Evolutionary conservation across 2,888 invertebrate genomes (phyloP), one percentile per base, ranked within the genome.

Genomic region (Drosophila tanythrix): DNA sequence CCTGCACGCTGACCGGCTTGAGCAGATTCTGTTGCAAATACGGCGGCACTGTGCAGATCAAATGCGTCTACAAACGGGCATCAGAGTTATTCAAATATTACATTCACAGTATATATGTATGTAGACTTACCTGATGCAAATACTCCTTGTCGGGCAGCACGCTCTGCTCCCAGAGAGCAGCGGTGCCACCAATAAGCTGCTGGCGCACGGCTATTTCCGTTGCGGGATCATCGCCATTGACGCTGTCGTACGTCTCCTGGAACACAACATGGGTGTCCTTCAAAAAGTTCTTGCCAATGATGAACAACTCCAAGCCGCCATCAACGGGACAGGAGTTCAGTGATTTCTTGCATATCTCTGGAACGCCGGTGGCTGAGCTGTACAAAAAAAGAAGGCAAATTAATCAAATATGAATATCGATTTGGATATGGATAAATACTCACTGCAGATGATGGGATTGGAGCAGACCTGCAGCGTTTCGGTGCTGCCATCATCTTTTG

Each of bases 401-500:
- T n/a, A 31, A 57, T n/a, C 4, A 31, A 29, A 5, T 5, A 53
- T 15, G 13, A 46, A 40, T n/a, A 40, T n/a, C 33, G 33, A n/a
- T n/a, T 4, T 1, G 18, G 6, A 36, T 6, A 36, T 18, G 3
- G n/a, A 40, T 43, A 8, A n/a, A 60, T 70, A 96, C 97, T 96
- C 93, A 98, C 98, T 98, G 95, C 98, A 98, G 82, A 97, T 97
- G 84, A 98, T 98, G 71, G 97, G 97, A 86, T 97, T 96, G 66
- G 98, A 98, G 93, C 97, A 97, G 81, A 97, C 96, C 94, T 98
- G 98, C 74, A 98, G 93, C 3, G 97, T 97, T 94, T 98, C 98
- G 57, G 95, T 94, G 40, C 95, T 95, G 5, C 98, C 98, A 91
- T 96, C 96, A 13, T 96, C 95, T 91, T 96, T 95, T 38, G 96